A percentile compares a stretch with the other conserved stretches of the same genome.
phyloP scores from a whole-genome alignment of 1,140 invertebrate species.

The Zaprionus ghesquierei region DNA sequence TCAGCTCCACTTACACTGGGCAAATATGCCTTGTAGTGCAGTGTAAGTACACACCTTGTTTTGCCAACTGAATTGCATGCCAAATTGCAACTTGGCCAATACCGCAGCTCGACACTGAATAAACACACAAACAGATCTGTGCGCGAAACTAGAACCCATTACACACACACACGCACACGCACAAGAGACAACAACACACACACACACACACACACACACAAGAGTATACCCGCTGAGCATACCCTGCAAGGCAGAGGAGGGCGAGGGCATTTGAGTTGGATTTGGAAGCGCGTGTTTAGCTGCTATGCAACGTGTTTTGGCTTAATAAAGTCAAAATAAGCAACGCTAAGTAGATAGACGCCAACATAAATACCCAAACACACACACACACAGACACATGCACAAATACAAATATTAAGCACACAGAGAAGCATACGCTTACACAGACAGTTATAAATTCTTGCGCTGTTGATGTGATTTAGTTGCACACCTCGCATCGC shows the following conservation, averaged over 20 bases:
- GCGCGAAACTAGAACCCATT: not conserved
- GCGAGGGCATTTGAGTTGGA: constrained; percentile 35
- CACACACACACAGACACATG: constrained; percentile 22
- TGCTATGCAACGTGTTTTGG: constrained; percentile 77
- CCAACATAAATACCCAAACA: constrained; percentile 65
- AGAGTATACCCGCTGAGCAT: not conserved
- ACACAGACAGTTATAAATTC: constrained; percentile 74
- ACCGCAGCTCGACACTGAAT: constrained; percentile 11
- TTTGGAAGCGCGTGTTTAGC: constrained; percentile 74
- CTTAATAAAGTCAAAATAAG: constrained; percentile 79
- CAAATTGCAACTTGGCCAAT: constrained; percentile 28
- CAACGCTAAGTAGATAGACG: constrained; percentile 74
- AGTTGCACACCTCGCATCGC: constrained; percentile 77
- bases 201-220: not conserved
- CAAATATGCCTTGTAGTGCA: not conserved
- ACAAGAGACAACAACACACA: not conserved
- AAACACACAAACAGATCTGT: constrained; percentile 29
- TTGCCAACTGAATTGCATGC: constrained; percentile 17
- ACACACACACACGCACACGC: not conserved
- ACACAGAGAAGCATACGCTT: constrained; percentile 10
- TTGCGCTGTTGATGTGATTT: constrained; percentile 78
- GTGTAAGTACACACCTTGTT: not conserved
- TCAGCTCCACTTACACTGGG: not conserved
- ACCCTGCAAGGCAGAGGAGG: not conserved
- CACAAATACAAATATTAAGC: constrained; percentile 36